These are phyloP conservation scores for Drosophila burlai DNA, from an alignment of 1,140 invertebrate genomes.

Conservation along the genomic window DNA sequence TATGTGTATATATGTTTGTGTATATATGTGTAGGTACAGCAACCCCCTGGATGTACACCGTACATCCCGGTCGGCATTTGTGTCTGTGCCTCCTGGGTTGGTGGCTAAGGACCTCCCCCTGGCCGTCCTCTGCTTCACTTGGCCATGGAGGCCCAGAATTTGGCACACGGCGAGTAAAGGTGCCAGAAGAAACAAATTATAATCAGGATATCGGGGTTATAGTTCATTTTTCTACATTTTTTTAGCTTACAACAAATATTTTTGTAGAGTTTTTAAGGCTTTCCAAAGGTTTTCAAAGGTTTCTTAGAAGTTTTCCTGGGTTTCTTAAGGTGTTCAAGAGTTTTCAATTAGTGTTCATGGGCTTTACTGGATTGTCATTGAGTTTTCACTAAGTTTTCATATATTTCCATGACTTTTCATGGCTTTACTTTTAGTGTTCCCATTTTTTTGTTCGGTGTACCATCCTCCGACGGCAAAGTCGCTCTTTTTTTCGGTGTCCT, in stretches of 20 bases:
- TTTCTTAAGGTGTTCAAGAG: too few relatives aligned
- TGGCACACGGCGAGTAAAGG: not conserved
- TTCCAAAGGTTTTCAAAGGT: not conserved
- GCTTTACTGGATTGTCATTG: not conserved
- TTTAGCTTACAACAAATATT: too few relatives aligned
- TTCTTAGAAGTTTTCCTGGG: not conserved
- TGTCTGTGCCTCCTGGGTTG: constrained; percentile 19
- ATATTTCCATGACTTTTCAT: not conserved
- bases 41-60: constrained; percentile 19
- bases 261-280: too few relatives aligned
- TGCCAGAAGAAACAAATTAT: not conserved
- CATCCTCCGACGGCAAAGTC: constrained; percentile 1
- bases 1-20: constrained; percentile 1
- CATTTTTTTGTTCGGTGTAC: not conserved
- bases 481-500: constrained; percentile 12
- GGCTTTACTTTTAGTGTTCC: not conserved
- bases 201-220: not conserved
- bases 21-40: not conserved
- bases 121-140: constrained; percentile 20
- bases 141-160: constrained; percentile 1
- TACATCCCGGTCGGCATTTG: constrained; percentile 4
- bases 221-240: not conserved
- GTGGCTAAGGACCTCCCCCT: constrained; percentile 36
- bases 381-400: not conserved
- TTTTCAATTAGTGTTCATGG: not conserved